Conservation (phyloP, 37 sponge, comb jelly and placozoan species). For the Diacarnus erythraeanus region DNA sequence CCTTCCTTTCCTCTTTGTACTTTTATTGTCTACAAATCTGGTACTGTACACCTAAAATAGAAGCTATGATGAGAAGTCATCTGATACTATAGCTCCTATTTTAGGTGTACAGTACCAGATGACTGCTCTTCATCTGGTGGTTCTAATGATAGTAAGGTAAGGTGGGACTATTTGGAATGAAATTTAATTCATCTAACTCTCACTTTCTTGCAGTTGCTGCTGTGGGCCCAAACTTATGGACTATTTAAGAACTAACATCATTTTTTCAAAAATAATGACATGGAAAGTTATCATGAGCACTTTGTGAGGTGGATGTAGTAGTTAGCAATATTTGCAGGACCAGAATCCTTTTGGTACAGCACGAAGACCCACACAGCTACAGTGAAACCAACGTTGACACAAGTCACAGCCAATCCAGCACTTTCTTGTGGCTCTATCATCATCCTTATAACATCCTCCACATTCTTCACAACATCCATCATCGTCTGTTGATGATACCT, state of each 20-base stretch:
- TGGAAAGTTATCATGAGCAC: background rate
- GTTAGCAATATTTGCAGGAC: conserved; percentile 12
- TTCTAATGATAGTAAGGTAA: no score
- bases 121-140: no score
- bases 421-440: background rate
- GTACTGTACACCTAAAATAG: no score
- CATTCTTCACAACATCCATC: conserved; percentile 23
- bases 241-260: background rate
- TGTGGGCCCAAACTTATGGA: background rate
- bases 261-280: background rate
- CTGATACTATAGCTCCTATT: no score
- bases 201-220: background rate
- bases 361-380: background rate
- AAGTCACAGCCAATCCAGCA: conserved; percentile 13
- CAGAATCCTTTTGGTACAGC: conserved; percentile 18
- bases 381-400: conserved; percentile 10
- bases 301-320: background rate
- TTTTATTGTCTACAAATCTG: no score
- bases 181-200: background rate
- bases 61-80: no score
- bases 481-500: conserved; percentile 13
- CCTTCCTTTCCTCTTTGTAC: no score
- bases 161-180: background rate
- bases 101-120: no score
- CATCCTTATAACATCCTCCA: conserved; percentile 19